Evolutionary conservation across 2,113 vertebrate species (phyloP), one percentile per base, ranked within the genome.

Genomic region (Microtus oregoni): DNA sequence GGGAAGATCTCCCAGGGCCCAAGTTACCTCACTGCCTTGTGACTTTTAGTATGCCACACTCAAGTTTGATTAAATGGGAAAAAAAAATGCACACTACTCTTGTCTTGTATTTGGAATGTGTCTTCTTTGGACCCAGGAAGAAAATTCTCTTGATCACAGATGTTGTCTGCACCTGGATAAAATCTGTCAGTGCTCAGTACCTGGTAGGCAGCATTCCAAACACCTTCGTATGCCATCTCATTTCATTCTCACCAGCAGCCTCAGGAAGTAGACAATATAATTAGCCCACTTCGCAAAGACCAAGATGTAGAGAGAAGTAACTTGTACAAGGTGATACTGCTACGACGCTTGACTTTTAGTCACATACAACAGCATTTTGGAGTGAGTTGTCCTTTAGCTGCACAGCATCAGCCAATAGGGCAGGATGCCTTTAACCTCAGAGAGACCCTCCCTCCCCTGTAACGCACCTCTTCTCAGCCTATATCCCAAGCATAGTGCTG

Each of bases 251-350:
- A 78, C 28, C 63, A 55, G 70, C 55, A 78, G 65, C 11, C 22
- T 47, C 20, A 14, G 72, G 73, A 86, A 77, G 32, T 82, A 91
- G n/a, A 17, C 63, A 58, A 10, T 85, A 52, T 83, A 24, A 75
- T 91, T 68, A 81, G 38, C 50, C 38, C n/a, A 95, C 15, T 72
- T 90, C 63, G 90, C 78, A 90, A 93, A 76, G 47, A 70, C 58
- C 26, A 19, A 89, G 78, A 35, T 79, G 86, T 20, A 91, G 50
- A 89, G 63, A 96, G 75, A 87, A 93, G 28, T 79, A 63, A 94
- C 26, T 96, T 52, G 22, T 41, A 86, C 32, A 91, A 79, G 12
- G 32, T 87, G 47, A 91, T 85, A 91, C 22, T 63, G 68, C 12
- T 52, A 65, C 44, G 72, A 82, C 72, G 10, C 1, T 7, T 68